Base-by-base conservation (phyloP, 2,888 invertebrate genomes). In the Matsumyia berberina region DNA sequence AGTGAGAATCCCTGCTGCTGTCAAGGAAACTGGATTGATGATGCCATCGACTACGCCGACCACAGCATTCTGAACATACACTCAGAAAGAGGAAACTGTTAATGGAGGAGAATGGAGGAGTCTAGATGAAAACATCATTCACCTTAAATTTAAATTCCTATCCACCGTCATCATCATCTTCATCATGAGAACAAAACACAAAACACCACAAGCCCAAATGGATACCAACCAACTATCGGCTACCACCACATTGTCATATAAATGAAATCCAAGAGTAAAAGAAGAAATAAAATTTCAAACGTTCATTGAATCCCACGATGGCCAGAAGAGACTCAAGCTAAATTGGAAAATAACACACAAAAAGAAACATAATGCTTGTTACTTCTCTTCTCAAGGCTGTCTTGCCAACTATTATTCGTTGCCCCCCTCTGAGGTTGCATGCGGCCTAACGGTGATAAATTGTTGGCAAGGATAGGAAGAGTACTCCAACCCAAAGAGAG, bases 341-440 rank as follows among this genome's bases (percentile, higher is more conserved):
- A 73, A 78, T 83, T 78, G 83, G 78, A 83, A 77, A 69, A 53
- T 69, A 67, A 51, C 51, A 53, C n/a, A 39, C 37, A 62, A 62
- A 46, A 0, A 49, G 46, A 62, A 49, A 57, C 60, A 9, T 8
- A 53, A n/a, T 35, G 44, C 53, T 60, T 37, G 55, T 24, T 51
- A 49, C 67, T 72, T 55, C 72, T 80, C 70, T 76, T 85, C 80
- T 85, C 80, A 85, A 85, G 85, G 85, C 85, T 85, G 85, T 80
- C 85, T 67, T 79, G 73, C 33, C 69, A 74, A 64, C 85, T 33
- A 66, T 15, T 17, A 62, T 49, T 58, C 42, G 62, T 42, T 69
- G 31, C 35, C 51, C 62, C 44, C 66, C 51, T 53, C 53, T 66
- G 64, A 70, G 79, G 69, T 74, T 74, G 11, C 46, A 35, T 55